Evolutionary conservation across 2,888 invertebrate species (phyloP).

Genomic region (Gibbula magus): DNA sequence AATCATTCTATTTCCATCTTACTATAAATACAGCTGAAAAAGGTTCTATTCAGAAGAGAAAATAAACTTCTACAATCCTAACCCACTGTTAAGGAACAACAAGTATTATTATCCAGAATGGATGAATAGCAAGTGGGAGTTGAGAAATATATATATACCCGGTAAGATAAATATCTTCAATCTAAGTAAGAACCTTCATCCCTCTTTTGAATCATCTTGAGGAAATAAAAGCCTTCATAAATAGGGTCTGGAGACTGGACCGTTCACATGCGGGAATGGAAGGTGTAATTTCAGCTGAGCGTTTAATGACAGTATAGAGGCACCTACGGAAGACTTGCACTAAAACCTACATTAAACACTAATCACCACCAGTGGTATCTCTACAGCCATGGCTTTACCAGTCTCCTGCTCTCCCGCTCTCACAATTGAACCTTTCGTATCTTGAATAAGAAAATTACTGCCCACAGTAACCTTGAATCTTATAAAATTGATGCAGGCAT

Average conservation of each 20-base stretch:
- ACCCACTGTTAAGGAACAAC: too few species aligned
- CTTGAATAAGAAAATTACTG: not conserved
- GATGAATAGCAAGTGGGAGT: too few species aligned
- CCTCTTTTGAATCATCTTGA: not conserved
- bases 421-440: too few species aligned
- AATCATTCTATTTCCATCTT: too few species aligned
- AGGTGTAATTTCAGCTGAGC: slow-evolving; percentile 9
- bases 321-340: not conserved
- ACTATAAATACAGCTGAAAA: too few species aligned
- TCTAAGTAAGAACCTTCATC: not conserved
- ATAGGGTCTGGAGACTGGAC: not conserved
- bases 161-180: too few species aligned
- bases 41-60: too few species aligned
- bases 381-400: not conserved
- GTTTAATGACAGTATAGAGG: not conserved
- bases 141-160: too few species aligned
- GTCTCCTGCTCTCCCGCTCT: not conserved
- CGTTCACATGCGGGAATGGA: not conserved
- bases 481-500: not conserved
- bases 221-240: not conserved
- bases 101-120: too few species aligned
- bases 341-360: slow-evolving; percentile 9
- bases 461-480: not conserved
- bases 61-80: too few species aligned
- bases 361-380: not conserved